Conservation (phyloP, 2,113 vertebrate genomes). For the Ceyx melanurus region DNA sequence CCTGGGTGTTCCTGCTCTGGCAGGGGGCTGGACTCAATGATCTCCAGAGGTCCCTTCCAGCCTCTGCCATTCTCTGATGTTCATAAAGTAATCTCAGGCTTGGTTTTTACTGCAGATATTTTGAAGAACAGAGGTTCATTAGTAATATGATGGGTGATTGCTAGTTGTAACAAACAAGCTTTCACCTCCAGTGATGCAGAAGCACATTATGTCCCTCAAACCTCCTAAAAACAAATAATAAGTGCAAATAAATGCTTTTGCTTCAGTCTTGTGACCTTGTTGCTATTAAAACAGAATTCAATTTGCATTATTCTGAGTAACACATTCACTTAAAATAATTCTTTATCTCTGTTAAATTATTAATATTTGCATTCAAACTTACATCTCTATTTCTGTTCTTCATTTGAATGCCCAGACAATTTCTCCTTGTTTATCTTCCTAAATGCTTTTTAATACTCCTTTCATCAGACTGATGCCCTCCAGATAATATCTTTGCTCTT, state of each 20-base stretch:
- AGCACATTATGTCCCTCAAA: neutral
- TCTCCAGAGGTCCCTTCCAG: too few relatives aligned
- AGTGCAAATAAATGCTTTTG: neutral
- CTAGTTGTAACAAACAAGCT: neutral
- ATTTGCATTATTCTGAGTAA: neutral
- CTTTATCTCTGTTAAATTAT: neutral
- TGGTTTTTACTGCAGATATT: neutral
- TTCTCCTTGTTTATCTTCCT: neutral
- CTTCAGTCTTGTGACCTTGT: neutral
- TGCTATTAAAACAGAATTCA: neutral
- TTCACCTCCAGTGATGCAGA: neutral
- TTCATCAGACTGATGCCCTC: neutral
- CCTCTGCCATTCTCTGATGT: neutral
- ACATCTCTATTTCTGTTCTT: neutral
- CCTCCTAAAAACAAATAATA: neutral
- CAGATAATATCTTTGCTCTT: neutral
- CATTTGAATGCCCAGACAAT: neutral
- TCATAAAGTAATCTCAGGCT: neutral
- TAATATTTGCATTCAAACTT: neutral
- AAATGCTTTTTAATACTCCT: slow-evolving; percentile 9
- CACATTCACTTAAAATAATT: neutral
- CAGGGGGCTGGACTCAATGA: too few relatives aligned
- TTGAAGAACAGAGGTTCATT: neutral
- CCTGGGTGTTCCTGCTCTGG: too few relatives aligned
- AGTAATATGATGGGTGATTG: neutral